These are phyloP conservation scores for Lycophotia porphyrea DNA, from an alignment of 2,888 invertebrate genomes.

Conservation along the genomic window DNA sequence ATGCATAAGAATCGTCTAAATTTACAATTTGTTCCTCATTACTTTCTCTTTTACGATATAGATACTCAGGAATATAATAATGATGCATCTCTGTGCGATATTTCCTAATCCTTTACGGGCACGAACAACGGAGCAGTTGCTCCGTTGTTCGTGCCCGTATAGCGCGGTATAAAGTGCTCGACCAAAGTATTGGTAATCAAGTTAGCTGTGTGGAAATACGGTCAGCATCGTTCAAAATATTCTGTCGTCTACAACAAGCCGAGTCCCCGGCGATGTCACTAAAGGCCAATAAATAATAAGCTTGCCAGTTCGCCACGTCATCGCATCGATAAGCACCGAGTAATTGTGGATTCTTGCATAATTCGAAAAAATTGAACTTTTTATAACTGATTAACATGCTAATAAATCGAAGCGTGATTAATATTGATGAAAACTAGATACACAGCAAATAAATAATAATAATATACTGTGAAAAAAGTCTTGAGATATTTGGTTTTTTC, in stretches of 20 bases:
- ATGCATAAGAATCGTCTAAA: too few relatives aligned
- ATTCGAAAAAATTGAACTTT: slow-evolving; percentile 43
- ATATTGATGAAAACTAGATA: slow-evolving; percentile 25
- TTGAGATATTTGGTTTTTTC: background rate
- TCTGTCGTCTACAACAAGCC: slow-evolving; percentile 37
- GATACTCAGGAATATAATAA: too few relatives aligned
- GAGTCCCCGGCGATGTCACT: slow-evolving; percentile 33
- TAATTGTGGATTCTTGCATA: slow-evolving; percentile 49
- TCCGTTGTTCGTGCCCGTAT: too few relatives aligned
- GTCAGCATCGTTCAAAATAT: slow-evolving; percentile 54
- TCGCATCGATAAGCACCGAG: slow-evolving; percentile 39
- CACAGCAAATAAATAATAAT: too few relatives aligned
- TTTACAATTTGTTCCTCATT: too few relatives aligned
- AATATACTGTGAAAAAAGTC: background rate
- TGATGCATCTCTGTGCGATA: too few relatives aligned
- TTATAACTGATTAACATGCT: slow-evolving; percentile 16
- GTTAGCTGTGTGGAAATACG: slow-evolving; percentile 34
- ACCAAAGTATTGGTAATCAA: slow-evolving; percentile 34
- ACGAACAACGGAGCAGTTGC: slow-evolving; percentile 9
- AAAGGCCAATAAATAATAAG: slow-evolving; percentile 62
- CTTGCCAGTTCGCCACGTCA: slow-evolving; percentile 55
- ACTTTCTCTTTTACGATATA: too few relatives aligned
- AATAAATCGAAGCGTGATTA: slow-evolving; percentile 21
- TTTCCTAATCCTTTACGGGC: slow-evolving; percentile 19
- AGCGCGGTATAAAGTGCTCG: slow-evolving; percentile 16